A percentile compares a stretch with the other conserved stretches of the same genome.
phyloP scores from a whole-genome alignment of 2,797 vertebrate species.

The Pelobates cultripes region DNA sequence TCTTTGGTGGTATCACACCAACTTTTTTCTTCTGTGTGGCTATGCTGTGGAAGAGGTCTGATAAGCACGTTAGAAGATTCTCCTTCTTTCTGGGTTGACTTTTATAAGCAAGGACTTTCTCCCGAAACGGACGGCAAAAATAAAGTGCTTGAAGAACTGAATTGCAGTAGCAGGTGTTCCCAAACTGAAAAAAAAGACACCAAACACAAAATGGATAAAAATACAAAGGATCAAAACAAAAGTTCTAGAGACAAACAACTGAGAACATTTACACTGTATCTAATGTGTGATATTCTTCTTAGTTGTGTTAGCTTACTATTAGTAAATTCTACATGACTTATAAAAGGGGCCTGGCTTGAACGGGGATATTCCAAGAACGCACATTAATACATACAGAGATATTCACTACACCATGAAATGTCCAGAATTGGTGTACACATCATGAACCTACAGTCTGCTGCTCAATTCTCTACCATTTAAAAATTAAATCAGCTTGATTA shows the following conservation, averaged over 20 bases:
- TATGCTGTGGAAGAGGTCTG: constrained; percentile 82
- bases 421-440: too few relatives aligned
- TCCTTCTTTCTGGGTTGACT: constrained; percentile 81
- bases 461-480: too few relatives aligned
- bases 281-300: too few relatives aligned
- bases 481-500: too few relatives aligned
- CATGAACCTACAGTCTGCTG: too few relatives aligned
- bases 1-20: constrained; percentile 82
- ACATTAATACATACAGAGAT: too few relatives aligned
- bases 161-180: constrained; percentile 85
- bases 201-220: neutral
- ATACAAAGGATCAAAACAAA: neutral
- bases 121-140: constrained; percentile 83
- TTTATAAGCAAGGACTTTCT: constrained; percentile 82
- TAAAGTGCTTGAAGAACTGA: constrained; percentile 85
- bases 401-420: too few relatives aligned
- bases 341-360: too few relatives aligned
- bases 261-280: too few relatives aligned
- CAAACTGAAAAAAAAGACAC: constrained; percentile 69
- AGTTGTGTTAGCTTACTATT: too few relatives aligned
- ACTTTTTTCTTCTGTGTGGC: constrained; percentile 84
- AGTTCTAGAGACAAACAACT: neutral
- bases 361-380: too few relatives aligned
- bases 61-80: constrained; percentile 79
- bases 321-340: too few relatives aligned